A percentile compares a stretch with the other conserved stretches of the same genome.
Evolutionary conservation across 2,113 vertebrate species (phyloP).

Genomic region (Butorides virescens): DNA sequence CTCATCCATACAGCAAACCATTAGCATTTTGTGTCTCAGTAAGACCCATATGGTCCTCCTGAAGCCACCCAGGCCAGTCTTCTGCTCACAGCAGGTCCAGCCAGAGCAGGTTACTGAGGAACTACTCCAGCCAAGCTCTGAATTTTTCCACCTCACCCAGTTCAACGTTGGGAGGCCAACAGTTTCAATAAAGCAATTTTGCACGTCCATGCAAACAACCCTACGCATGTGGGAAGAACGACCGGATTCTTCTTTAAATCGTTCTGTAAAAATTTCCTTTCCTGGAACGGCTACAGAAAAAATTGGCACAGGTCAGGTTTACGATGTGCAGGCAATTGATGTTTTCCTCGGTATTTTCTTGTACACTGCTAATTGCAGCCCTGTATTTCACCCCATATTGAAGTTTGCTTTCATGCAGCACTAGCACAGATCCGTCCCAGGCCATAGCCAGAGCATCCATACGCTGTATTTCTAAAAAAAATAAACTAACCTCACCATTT

Average conservation of each 20-base stretch:
- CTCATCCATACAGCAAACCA: background rate
- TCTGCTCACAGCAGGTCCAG: background rate
- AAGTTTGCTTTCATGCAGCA: background rate
- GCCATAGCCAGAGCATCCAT: background rate
- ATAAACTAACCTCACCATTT: background rate
- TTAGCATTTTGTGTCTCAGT: background rate
- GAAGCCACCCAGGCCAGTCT: background rate
- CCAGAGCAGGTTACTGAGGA: background rate
- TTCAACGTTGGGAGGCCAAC: background rate
- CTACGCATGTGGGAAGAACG: accelerated
- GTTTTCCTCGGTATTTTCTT: background rate
- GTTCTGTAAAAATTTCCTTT: background rate
- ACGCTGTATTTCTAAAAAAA: background rate
- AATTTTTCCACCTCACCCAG: background rate
- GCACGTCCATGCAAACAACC: background rate
- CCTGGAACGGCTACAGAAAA: accelerated
- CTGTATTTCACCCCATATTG: background rate
- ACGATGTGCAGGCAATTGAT: background rate
- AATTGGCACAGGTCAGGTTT: background rate
- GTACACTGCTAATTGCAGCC: background rate
- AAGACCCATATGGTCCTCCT: background rate
- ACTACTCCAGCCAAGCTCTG: background rate
- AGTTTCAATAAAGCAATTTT: background rate
- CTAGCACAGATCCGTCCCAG: background rate
- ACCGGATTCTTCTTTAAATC: background rate